Evolutionary conservation across 2,113 vertebrate genomes (phyloP).

Genomic region (Calypte anna): DNA sequence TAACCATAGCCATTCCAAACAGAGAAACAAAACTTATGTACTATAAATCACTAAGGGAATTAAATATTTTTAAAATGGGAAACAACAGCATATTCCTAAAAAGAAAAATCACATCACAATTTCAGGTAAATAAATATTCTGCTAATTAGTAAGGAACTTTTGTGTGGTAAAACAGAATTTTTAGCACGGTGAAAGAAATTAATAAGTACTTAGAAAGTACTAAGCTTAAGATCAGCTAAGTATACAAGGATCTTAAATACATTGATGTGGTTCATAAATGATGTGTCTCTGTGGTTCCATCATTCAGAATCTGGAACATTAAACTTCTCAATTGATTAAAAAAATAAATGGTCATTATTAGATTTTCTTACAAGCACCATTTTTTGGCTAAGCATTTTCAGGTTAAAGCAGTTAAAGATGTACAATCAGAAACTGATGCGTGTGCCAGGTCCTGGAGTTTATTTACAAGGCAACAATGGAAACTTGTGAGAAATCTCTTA

Average conservation of each 20-base stretch:
- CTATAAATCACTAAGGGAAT: not conserved
- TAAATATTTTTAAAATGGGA: not conserved
- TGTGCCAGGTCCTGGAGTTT: fast-evolving
- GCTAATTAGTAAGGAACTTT: not conserved
- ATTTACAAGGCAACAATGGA: not conserved
- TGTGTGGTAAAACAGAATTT: not conserved
- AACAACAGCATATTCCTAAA: not conserved
- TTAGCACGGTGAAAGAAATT: not conserved
- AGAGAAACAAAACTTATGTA: fast-evolving
- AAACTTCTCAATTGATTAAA: not conserved
- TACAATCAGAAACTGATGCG: not conserved
- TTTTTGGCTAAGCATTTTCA: not conserved
- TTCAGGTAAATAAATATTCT: not conserved
- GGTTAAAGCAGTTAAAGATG: not conserved
- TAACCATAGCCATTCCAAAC: not conserved
- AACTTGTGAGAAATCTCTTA: not conserved
- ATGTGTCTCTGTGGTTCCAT: not conserved
- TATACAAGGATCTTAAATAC: not conserved
- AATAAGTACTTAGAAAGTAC: not conserved
- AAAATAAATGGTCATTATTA: not conserved
- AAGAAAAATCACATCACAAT: not conserved
- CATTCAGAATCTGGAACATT: not conserved
- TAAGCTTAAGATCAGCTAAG: not conserved
- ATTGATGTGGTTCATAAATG: not conserved
- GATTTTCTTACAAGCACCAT: not conserved